Base-by-base conservation (phyloP, 1,140 invertebrate genomes). In the Magallana gigas region DNA sequence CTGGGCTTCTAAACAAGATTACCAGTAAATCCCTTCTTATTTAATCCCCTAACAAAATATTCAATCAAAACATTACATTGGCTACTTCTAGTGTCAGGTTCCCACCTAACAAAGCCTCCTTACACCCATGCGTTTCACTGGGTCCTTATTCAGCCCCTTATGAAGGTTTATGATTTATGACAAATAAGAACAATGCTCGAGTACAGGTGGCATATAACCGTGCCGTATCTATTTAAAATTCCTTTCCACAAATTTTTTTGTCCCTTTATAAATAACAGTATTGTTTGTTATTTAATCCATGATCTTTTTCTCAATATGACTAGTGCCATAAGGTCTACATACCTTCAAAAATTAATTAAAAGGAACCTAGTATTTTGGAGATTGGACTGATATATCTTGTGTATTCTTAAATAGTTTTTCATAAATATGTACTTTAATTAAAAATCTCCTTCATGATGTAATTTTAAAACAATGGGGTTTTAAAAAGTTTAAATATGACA, bases 1-100 rank as follows among this genome's bases (percentile, higher is more conserved):
- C 23, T 71, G 18, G 68, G 68, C 68, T 76, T 76, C 68, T 48
- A 48, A 76, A 76, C 23, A 76, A 76, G 68, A 76, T 76, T 76
- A 76, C 12, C 68, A 29, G 8, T 29, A 76, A 76, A 76, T 76
- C 68, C 68, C 23, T 76, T 76, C 11, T 29, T 29, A 23, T 9
- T 71, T 71, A 76, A 76, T 76, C 68, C 68, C 29, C 68, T 12
- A 76, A 29, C 68, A 76, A 76, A 76, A 76, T 29, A 76, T 76
- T 76, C 68, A 76, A 76, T 36, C 23, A 76, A 76, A 18, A 76
- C 23, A 76, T 36, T 76, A 48, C 23, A 76, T 5, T 76, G 23
- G 68, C 68, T 76, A 76, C 68, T 29, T 18, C 23, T 12, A 23
- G 23, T 76, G 68, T 76, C 68, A 76, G 68, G 23, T 76, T 76